Conservation (phyloP, 2,113 vertebrate genomes). For the Gasterosteus aculeatus region DNA sequence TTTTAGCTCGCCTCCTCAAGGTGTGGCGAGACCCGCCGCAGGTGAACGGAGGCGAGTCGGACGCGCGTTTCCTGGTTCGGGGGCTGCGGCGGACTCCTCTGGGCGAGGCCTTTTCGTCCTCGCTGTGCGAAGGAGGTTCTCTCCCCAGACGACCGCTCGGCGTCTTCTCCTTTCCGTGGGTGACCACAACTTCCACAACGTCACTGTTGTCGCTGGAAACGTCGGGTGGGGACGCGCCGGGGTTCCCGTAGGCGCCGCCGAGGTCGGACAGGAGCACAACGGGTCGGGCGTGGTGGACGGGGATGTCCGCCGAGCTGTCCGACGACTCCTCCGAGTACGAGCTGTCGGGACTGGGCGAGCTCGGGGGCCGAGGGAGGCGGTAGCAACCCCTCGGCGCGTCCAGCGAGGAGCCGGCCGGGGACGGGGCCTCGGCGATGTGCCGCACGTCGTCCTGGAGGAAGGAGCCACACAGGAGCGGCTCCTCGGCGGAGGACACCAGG, state of each 20-base stretch:
- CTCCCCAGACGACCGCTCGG: background rate
- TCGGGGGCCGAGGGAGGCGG: slow-evolving; percentile 61
- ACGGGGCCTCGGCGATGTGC: slow-evolving; percentile 61
- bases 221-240: slow-evolving; percentile 17
- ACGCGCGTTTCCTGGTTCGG: slow-evolving; percentile 26
- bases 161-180: slow-evolving; percentile 15
- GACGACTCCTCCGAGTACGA: slow-evolving; percentile 69
- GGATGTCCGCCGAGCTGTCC: slow-evolving; percentile 65
- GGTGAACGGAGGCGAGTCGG: background rate
- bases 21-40: slow-evolving; percentile 16
- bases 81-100: slow-evolving; percentile 29
- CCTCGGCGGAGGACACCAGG: slow-evolving; percentile 68
- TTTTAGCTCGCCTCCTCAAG: slow-evolving; percentile 60
- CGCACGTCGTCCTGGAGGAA: slow-evolving; percentile 60
- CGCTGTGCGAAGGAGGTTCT: background rate
- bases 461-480: slow-evolving; percentile 63
- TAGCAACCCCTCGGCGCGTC: slow-evolving; percentile 54
- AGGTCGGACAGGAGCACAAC: slow-evolving; percentile 73
- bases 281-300: slow-evolving; percentile 62
- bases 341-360: slow-evolving; percentile 69
- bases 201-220: slow-evolving; percentile 78
- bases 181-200: slow-evolving; percentile 67
- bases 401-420: slow-evolving; percentile 55
- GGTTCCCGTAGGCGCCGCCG: slow-evolving; percentile 20
- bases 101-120: background rate